phyloP scores from a whole-genome alignment of 1,140 invertebrate species.

The Paralvinella palmiformis region DNA sequence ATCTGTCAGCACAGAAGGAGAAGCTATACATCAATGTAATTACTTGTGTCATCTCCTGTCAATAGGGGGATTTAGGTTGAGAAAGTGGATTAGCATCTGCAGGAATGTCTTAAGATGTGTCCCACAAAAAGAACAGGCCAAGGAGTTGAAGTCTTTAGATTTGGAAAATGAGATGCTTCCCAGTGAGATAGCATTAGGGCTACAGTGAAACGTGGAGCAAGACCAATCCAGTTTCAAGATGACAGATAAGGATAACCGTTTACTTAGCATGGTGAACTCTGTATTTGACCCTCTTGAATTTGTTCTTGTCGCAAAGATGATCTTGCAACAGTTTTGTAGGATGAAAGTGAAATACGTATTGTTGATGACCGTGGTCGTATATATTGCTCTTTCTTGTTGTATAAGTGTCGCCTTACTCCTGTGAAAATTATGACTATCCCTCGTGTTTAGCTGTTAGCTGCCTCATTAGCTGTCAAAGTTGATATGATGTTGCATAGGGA shows the following conservation, averaged over 20 bases:
- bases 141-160: not conserved
- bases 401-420: no score
- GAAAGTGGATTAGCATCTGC: slow-evolving; percentile 27
- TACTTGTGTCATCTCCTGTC: not conserved
- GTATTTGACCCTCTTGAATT: no score
- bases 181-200: slow-evolving; percentile 11
- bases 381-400: no score
- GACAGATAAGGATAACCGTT: slow-evolving; percentile 1
- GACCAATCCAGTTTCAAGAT: slow-evolving; percentile 11
- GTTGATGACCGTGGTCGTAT: no score
- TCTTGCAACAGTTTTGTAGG: no score
- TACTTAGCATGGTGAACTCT: not conserved
- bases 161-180: slow-evolving; percentile 1
- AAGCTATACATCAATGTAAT: not conserved
- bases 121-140: slow-evolving; percentile 9
- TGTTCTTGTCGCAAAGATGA: no score
- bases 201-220: slow-evolving; percentile 7
- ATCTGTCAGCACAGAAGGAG: not conserved
- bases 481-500: no score
- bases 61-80: slow-evolving; percentile 12
- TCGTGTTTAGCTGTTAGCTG: no score
- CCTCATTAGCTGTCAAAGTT: no score
- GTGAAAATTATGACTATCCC: no score
- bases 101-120: slow-evolving; percentile 24
- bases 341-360: no score